phyloP scores from a whole-genome alignment of 2,113 vertebrate genomes.

The Macroglossus sobrinus region DNA sequence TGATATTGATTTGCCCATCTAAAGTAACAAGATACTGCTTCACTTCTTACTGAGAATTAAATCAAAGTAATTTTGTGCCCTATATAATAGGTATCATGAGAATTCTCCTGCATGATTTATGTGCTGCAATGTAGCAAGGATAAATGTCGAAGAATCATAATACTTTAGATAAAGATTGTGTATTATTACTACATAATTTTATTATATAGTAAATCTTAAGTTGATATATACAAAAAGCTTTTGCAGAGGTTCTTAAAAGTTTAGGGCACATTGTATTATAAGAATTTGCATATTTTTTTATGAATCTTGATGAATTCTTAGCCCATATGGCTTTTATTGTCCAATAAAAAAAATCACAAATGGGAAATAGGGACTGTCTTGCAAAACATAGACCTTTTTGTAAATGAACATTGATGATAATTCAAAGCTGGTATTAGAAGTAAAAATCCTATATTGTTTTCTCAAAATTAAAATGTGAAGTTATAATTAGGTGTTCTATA shows the following conservation, averaged over 20 bases:
- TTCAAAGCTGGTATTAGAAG: conserved; percentile 75
- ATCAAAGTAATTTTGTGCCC: conserved; percentile 57
- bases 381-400: conserved; percentile 75
- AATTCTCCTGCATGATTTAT: conserved; percentile 49
- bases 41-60: conserved; percentile 65
- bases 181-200: conserved; percentile 35
- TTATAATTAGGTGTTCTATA: conserved; percentile 34
- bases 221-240: conserved; percentile 61
- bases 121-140: background rate
- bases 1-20: conserved; percentile 70
- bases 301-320: conserved; percentile 78
- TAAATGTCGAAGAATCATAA: conserved; percentile 7
- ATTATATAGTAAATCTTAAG: conserved; percentile 67
- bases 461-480: conserved; percentile 29
- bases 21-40: conserved; percentile 60
- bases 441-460: conserved; percentile 69
- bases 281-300: conserved; percentile 78
- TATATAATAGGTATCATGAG: conserved; percentile 12
- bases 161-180: conserved; percentile 26
- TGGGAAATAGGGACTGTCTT: conserved; percentile 80
- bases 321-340: conserved; percentile 69
- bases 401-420: conserved; percentile 75
- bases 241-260: conserved; percentile 71
- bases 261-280: conserved; percentile 69
- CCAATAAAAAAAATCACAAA: conserved; percentile 69